Percentiles rank a stretch among this genome's conserved stretches.
Evolutionary conservation across 2,797 vertebrate species (phyloP).

Genomic region (Cyclopterus lumpus): DNA sequence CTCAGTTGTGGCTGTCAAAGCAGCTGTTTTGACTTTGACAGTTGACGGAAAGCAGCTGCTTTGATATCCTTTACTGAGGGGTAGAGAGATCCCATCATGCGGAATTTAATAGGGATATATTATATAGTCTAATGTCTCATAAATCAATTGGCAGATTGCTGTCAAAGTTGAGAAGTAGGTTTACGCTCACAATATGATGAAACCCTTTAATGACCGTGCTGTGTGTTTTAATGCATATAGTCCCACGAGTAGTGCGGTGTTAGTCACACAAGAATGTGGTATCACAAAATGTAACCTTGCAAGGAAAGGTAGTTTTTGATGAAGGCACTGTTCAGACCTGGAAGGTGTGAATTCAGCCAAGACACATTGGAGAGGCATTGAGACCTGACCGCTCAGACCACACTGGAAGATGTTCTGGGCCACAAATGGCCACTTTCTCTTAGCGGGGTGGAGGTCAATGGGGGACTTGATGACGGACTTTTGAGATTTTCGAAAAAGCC

Average conservation of each 20-base stretch:
- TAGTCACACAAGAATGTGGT: not conserved
- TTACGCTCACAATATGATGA: not conserved
- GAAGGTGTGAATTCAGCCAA: not conserved
- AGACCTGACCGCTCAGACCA: not conserved
- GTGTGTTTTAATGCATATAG: not conserved
- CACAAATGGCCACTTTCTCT: not conserved
- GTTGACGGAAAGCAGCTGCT: constrained; percentile 7
- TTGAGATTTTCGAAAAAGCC: not conserved
- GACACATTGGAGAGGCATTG: not conserved
- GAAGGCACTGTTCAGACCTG: not conserved
- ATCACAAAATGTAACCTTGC: not conserved
- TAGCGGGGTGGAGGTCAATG: too few relatives aligned
- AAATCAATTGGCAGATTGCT: not conserved
- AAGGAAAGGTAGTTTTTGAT: not conserved
- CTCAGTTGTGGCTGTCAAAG: constrained; percentile 23
- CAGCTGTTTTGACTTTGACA: constrained; percentile 13
- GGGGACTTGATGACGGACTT: too few relatives aligned
- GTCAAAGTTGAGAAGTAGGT: not conserved
- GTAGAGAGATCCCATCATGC: not conserved
- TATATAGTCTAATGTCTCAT: not conserved
- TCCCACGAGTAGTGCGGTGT: not conserved
- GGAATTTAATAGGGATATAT: not conserved
- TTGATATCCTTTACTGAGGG: not conserved
- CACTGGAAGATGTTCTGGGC: not conserved
- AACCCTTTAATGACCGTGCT: not conserved